phyloP scores from a whole-genome alignment of 2,797 vertebrate genomes.

The Sciurus vulgaris region DNA sequence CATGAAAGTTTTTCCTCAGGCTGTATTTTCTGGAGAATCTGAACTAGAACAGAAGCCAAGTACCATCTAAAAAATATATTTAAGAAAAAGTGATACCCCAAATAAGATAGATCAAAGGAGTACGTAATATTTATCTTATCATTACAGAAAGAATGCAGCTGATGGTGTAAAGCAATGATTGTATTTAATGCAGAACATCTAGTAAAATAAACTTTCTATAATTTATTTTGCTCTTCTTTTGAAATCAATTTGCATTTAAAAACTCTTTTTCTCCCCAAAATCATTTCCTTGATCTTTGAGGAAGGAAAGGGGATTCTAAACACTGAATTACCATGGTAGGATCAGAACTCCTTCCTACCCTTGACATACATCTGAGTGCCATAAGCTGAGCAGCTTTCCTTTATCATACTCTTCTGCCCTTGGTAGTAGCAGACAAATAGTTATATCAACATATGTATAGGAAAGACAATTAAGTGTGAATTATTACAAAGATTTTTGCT shows the following conservation, averaged over 20 bases:
- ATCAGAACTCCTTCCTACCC: rapidly evolving
- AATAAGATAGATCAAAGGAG: not conserved
- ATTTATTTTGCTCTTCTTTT: not conserved
- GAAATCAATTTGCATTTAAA: not conserved
- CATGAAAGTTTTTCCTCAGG: not conserved
- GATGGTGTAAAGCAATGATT: not conserved
- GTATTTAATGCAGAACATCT: not conserved
- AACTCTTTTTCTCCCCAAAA: not conserved
- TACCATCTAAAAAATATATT: not conserved
- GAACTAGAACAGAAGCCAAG: not conserved
- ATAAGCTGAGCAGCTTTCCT: too few relatives aligned
- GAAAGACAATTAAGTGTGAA: not conserved
- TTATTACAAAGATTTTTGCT: not conserved
- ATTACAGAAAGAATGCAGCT: not conserved
- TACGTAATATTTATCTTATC: not conserved
- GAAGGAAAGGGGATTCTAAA: not conserved
- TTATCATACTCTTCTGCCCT: too few relatives aligned
- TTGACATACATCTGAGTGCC: not conserved
- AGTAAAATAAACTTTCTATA: not conserved
- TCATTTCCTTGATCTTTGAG: not conserved
- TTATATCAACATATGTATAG: not conserved
- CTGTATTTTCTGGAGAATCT: not conserved
- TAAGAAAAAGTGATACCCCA: not conserved
- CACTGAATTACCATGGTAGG: not conserved
- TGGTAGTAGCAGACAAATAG: not conserved